phyloP scores from a whole-genome alignment of 2,888 invertebrate genomes.

The Gryllus longicercus region DNA sequence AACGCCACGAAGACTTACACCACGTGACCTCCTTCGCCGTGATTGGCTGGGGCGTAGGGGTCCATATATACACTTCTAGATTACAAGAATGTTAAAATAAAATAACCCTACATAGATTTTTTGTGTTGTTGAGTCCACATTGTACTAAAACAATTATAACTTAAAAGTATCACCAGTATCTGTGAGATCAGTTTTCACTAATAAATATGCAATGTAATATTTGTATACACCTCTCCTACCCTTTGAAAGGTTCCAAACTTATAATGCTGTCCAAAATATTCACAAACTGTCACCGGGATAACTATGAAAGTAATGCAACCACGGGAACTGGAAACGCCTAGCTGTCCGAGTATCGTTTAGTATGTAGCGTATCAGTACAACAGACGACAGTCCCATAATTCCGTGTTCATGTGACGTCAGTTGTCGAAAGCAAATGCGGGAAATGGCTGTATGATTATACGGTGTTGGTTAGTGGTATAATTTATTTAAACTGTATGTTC shows the following conservation, averaged over 20 bases:
- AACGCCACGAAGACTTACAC: slow-evolving; percentile 59
- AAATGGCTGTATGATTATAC: neutral
- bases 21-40: slow-evolving; percentile 54
- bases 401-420: slow-evolving; percentile 26
- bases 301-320: neutral
- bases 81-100: slow-evolving; percentile 1
- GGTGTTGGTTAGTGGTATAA: no score
- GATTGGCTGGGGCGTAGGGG: slow-evolving; percentile 25
- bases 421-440: neutral
- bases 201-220: no score
- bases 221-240: neutral
- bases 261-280: neutral
- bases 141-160: neutral
- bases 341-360: neutral
- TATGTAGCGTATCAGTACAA: neutral
- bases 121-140: neutral
- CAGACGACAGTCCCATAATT: slow-evolving; percentile 26
- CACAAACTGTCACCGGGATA: neutral
- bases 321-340: neutral
- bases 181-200: neutral
- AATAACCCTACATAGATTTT: slow-evolving; percentile 1
- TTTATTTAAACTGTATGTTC: no score
- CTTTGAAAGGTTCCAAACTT: neutral
- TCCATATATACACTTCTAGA: slow-evolving; percentile 18
- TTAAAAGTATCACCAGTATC: neutral